Conservation (phyloP, 2,113 vertebrate species). For the Brienomyrus longianalis region DNA sequence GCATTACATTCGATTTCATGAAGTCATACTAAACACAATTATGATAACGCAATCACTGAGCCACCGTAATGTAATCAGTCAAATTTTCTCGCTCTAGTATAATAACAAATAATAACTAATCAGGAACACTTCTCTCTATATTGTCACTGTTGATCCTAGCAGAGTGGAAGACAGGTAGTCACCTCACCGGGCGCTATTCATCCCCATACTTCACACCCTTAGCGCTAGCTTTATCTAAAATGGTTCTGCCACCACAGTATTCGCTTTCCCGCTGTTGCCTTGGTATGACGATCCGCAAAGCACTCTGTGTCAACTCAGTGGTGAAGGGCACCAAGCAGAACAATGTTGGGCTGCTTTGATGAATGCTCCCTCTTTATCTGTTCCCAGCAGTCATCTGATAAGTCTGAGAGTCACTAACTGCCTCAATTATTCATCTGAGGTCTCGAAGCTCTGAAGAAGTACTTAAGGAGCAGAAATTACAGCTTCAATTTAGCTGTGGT, state of each 20-base stretch:
- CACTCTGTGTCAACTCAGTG: background rate
- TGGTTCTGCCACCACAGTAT: background rate
- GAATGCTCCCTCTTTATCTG: background rate
- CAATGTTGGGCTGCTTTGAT: background rate
- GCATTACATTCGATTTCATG: background rate
- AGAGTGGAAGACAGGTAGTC: background rate
- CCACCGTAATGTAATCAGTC: background rate
- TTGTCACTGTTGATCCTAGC: background rate
- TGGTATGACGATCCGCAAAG: background rate
- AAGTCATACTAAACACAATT: background rate
- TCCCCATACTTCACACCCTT: background rate
- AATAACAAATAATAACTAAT: background rate
- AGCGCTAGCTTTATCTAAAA: background rate
- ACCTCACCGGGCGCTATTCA: background rate
- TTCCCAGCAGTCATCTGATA: conserved; percentile 34
- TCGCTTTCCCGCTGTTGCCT: background rate
- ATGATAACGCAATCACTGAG: background rate
- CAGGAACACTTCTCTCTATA: background rate
- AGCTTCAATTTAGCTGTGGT: conserved; percentile 41
- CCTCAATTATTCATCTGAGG: conserved; percentile 53
- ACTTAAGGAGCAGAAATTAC: conserved; percentile 31
- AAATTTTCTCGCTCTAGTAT: background rate
- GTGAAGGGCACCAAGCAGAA: conserved; percentile 5
- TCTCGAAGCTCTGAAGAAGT: conserved; percentile 41
- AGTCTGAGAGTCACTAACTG: conserved; percentile 46